Evolutionary conservation across 2,888 invertebrate genomes (phyloP).

Genomic region (Smittia aterrima): DNA sequence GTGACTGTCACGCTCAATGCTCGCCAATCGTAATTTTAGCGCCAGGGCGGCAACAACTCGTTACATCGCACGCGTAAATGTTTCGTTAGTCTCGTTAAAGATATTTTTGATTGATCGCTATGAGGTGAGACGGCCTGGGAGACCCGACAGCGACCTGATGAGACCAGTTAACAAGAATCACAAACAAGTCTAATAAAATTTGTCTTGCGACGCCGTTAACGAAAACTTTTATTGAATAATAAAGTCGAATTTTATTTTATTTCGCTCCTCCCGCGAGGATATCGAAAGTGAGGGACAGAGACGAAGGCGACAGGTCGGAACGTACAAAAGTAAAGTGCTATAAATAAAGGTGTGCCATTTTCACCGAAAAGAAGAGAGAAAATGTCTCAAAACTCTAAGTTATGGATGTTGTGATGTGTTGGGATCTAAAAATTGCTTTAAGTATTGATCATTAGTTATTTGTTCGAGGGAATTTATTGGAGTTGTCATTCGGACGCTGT

Average conservation of each 20-base stretch:
- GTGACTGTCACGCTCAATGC: neutral
- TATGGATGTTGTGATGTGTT: slow-evolving; percentile 41
- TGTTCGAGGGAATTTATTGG: slow-evolving; percentile 33
- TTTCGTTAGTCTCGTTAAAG: neutral
- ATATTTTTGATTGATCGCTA: slow-evolving; percentile 34
- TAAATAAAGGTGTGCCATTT: slow-evolving; percentile 38
- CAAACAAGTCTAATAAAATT: slow-evolving; percentile 37
- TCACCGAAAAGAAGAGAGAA: slow-evolving; percentile 8
- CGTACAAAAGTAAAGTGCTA: slow-evolving; percentile 20
- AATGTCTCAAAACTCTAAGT: slow-evolving; percentile 29
- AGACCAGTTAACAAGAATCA: slow-evolving; percentile 22
- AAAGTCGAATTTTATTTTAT: slow-evolving; percentile 2
- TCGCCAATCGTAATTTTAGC: neutral
- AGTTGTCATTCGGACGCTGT: slow-evolving; percentile 21
- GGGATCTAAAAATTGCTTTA: slow-evolving; percentile 38
- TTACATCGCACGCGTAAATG: neutral
- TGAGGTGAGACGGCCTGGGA: slow-evolving; percentile 15
- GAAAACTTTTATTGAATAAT: slow-evolving; percentile 38
- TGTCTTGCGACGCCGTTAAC: slow-evolving; percentile 26
- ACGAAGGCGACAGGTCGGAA: slow-evolving; percentile 26
- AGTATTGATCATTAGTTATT: slow-evolving; percentile 39
- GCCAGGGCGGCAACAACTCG: neutral
- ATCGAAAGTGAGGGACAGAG: neutral
- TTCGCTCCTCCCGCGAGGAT: neutral
- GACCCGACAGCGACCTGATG: slow-evolving; percentile 10